phyloP scores from a whole-genome alignment of 2,113 vertebrate genomes.

The Oncorhynchus mykiss region DNA sequence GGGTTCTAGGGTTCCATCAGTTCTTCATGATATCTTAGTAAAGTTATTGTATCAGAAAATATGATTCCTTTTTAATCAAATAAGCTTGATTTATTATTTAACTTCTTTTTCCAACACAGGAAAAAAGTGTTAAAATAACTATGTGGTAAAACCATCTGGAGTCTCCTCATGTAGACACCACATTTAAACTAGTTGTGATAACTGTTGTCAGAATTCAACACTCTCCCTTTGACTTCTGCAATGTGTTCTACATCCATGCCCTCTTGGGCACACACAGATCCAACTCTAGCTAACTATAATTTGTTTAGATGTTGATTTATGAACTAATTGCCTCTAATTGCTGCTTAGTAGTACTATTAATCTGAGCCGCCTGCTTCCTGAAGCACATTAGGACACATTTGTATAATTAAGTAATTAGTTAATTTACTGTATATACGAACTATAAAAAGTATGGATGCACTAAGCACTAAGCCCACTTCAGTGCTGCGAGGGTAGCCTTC shows the following conservation, averaged over 20 bases:
- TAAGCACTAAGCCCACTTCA: conserved; percentile 21
- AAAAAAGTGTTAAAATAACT: too few species aligned
- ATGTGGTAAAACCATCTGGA: background rate
- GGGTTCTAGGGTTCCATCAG: background rate
- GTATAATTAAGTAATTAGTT: conserved; percentile 77
- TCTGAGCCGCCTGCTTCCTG: conserved; percentile 69
- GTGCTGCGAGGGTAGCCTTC: conserved; percentile 3
- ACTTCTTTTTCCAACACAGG: background rate
- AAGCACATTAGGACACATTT: conserved; percentile 73
- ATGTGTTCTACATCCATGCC: conserved; percentile 7
- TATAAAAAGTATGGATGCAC: conserved; percentile 51
- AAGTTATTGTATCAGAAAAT: background rate
- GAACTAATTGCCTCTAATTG: conserved; percentile 76
- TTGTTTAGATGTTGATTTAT: conserved; percentile 77
- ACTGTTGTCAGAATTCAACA: background rate
- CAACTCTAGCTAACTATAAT: conserved; percentile 52
- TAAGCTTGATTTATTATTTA: background rate
- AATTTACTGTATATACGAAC: conserved; percentile 51
- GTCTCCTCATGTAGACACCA: background rate
- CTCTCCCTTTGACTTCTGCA: background rate
- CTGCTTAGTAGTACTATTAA: conserved; percentile 73
- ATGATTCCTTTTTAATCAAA: background rate
- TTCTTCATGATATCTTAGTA: too few species aligned
- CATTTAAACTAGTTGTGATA: background rate
- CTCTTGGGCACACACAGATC: conserved; percentile 25